Percentiles rank a stretch among this genome's conserved stretches.
Evolutionary conservation across 1,140 invertebrate species (phyloP).

Genomic region (Leptinotarsa texana): DNA sequence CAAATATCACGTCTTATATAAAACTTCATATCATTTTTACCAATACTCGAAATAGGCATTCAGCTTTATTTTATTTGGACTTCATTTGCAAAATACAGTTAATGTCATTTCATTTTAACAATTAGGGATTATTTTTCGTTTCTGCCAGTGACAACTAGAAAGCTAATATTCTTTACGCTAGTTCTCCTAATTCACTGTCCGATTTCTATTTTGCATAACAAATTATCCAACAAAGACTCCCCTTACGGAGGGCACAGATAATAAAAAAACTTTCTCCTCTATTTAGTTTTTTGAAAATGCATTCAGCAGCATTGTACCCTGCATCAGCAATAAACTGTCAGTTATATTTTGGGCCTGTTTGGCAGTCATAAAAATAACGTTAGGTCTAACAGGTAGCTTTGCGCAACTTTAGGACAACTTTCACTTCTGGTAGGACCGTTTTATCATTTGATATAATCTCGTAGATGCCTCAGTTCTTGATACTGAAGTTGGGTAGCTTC

Average conservation of each 20-base stretch:
- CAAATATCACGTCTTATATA: no score
- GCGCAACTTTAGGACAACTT: slow-evolving; percentile 35
- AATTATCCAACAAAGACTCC: not conserved
- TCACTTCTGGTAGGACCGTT: slow-evolving; percentile 27
- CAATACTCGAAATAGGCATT: no score
- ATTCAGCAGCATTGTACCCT: slow-evolving; percentile 24
- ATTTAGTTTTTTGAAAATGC: slow-evolving; percentile 31
- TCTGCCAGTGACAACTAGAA: not conserved
- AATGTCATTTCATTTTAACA: no score
- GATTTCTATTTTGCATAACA: slow-evolving; percentile 27
- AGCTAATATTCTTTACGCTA: slow-evolving; percentile 6
- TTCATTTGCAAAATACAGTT: no score
- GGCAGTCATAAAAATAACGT: slow-evolving; percentile 9
- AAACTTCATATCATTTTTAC: no score
- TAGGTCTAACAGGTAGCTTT: slow-evolving; percentile 19
- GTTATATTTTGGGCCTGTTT: not conserved
- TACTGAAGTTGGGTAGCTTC: no score
- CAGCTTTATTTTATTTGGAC: no score
- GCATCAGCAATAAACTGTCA: slow-evolving; percentile 7
- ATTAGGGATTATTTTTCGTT: not conserved
- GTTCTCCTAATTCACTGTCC: not conserved
- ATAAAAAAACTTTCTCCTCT: slow-evolving; percentile 38
- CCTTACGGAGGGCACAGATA: not conserved
- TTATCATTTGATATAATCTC: not conserved
- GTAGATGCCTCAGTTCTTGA: not conserved